phyloP scores from a whole-genome alignment of 1,140 invertebrate species.

The Laupala kohalensis region DNA sequence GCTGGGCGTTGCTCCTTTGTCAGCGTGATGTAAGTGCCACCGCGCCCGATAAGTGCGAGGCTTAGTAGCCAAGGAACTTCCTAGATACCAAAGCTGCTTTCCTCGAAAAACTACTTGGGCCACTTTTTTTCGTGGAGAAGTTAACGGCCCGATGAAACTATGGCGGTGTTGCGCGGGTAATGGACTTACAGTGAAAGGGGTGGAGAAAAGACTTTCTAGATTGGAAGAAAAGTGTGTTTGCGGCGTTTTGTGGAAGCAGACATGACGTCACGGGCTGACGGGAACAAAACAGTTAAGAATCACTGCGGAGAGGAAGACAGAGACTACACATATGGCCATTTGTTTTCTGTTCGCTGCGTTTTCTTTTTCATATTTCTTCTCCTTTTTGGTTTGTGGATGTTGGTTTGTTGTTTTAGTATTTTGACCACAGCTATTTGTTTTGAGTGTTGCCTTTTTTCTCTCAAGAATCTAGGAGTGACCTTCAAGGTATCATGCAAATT shows the following conservation, averaged over 20 bases:
- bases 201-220: neutral
- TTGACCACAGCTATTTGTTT: too few relatives aligned
- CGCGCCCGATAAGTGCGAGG: neutral
- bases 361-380: too few relatives aligned
- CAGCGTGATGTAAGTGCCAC: neutral
- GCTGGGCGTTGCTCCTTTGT: neutral
- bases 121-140: neutral
- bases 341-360: neutral
- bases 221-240: neutral
- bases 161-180: neutral
- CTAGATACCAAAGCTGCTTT: neutral
- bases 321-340: neutral
- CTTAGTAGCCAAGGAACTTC: neutral
- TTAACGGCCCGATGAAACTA: neutral
- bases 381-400: too few relatives aligned
- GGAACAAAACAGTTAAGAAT: too few relatives aligned
- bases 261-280: too few relatives aligned
- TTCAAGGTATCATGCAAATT: too few relatives aligned
- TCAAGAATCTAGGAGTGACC: too few relatives aligned
- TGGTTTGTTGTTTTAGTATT: too few relatives aligned
- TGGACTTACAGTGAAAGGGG: neutral
- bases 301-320: neutral
- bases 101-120: neutral
- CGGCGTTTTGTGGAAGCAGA: too few relatives aligned
- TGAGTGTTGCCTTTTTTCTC: too few relatives aligned